These are phyloP conservation scores for Numida meleagris DNA, from an alignment of 2,113 vertebrate genomes.

Conservation along the genomic window DNA sequence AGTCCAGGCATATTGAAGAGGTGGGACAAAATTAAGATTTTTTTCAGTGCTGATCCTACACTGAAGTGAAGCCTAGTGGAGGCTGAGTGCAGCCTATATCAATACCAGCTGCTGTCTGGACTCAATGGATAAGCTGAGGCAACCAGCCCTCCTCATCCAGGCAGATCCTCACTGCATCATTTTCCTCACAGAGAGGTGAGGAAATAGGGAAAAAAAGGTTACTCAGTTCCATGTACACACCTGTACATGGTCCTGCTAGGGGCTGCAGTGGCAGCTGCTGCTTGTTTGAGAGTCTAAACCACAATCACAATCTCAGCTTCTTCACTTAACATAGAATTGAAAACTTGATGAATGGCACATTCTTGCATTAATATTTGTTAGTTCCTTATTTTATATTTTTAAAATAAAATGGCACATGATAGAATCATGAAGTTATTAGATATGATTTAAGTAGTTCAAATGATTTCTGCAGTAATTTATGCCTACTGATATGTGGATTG, in stretches of 20 bases:
- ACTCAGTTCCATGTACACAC: rapidly evolving
- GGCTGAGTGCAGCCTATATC: not conserved
- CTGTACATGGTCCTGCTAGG: not conserved
- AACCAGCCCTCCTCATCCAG: not conserved
- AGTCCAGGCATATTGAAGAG: not conserved
- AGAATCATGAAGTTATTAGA: too few species aligned
- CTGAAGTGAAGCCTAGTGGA: not conserved
- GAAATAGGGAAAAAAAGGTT: not conserved
- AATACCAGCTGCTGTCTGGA: not conserved
- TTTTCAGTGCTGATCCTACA: not conserved
- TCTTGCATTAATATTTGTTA: not conserved
- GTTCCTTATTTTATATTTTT: not conserved
- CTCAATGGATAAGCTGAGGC: not conserved
- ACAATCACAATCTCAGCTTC: not conserved
- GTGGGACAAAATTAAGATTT: not conserved
- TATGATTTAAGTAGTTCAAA: not conserved
- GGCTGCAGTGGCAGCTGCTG: not conserved
- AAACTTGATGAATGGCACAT: not conserved
- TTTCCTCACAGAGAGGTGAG: not conserved
- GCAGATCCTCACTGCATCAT: not conserved
- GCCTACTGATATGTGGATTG: not conserved
- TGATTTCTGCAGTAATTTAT: not conserved
- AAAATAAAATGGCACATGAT: not conserved
- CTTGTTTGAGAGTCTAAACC: not conserved
- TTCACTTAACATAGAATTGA: not conserved